Base-by-base conservation (phyloP, 2,797 vertebrate species). In the Parauchenoglanis punctatus region DNA sequence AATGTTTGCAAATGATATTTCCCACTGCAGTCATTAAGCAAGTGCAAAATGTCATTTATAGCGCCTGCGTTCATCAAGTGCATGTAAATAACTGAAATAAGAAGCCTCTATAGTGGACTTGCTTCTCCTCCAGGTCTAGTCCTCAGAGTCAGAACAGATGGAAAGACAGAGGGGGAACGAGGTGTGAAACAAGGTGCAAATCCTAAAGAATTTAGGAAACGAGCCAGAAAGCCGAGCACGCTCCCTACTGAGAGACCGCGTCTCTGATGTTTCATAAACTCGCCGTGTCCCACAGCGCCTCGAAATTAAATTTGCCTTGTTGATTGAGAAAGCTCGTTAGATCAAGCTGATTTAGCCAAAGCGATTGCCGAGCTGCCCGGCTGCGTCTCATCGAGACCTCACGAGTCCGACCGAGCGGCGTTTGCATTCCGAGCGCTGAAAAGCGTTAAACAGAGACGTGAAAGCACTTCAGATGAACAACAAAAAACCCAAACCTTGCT, bases 191-290 rank as follows among this genome's bases (percentile, higher is more conserved):
- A 76, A 83, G 85, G 75, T 86, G 72, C 81, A 67, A 84, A 90
- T 85, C 67, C 81, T 44, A 18, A 65, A 67, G 89, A 86, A 82
- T 82, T 31, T 7, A 31, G 12, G n/a, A 89, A 81, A 87, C n/a
- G 25, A 78, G 82, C 49, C 70, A 65, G 23, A 15, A 58, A 31
- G 70, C 70, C 56, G 49, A 7, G 31, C 80, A 49, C 49, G 25
- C 54, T 59, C 20, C 81, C 52, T 61, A 10, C 70, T 44, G 76
- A 72, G 85, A 70, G 49, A 67, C 44, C 25, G 49, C 78, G 28
- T 4, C 44, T 52, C 23, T 54, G 85, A 75, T 68, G 87, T 89
- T 88, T 83, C 84, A 86, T 88, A 89, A 90, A 90, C 90, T 83
- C 84, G 49, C 12, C 17, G 8, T 44, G 63, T 84, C 87, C 87